Percentiles rank a stretch among this genome's conserved stretches.
These are phyloP conservation scores for Callimorpha dominula DNA, from an alignment of 2,888 invertebrate species.

Conservation along the genomic window DNA sequence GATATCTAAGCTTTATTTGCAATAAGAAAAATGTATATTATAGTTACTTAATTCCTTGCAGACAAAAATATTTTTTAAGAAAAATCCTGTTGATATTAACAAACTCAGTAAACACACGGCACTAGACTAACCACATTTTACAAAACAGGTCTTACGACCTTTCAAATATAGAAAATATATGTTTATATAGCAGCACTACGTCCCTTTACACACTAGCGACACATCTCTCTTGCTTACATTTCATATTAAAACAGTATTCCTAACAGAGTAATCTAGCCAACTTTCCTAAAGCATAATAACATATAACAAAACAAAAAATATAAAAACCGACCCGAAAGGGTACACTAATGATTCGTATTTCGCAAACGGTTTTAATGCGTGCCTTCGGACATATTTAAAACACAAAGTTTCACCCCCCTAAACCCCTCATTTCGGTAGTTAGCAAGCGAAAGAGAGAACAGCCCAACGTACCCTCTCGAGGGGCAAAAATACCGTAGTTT, in stretches of 20 bases:
- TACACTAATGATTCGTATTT: slow-evolving; percentile 81
- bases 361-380: slow-evolving; percentile 81
- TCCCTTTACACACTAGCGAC: background rate
- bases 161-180: background rate
- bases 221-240: background rate
- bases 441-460: slow-evolving; percentile 65
- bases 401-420: slow-evolving; percentile 78
- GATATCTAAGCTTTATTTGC: too few species aligned
- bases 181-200: background rate
- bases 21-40: too few species aligned
- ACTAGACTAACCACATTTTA: background rate
- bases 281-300: slow-evolving; percentile 24
- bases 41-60: background rate
- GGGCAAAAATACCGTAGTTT: slow-evolving; percentile 90
- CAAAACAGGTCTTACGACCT: background rate
- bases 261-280: slow-evolving; percentile 19
- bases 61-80: background rate
- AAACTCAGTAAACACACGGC: background rate
- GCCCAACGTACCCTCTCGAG: slow-evolving; percentile 47
- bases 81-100: background rate
- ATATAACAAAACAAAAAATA: slow-evolving; percentile 42
- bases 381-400: slow-evolving; percentile 86
- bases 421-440: slow-evolving; percentile 83
- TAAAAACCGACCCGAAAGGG: slow-evolving; percentile 53
- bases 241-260: slow-evolving; percentile 9